phyloP scores from a whole-genome alignment of 2,888 invertebrate species.

The Aquatica leii region DNA sequence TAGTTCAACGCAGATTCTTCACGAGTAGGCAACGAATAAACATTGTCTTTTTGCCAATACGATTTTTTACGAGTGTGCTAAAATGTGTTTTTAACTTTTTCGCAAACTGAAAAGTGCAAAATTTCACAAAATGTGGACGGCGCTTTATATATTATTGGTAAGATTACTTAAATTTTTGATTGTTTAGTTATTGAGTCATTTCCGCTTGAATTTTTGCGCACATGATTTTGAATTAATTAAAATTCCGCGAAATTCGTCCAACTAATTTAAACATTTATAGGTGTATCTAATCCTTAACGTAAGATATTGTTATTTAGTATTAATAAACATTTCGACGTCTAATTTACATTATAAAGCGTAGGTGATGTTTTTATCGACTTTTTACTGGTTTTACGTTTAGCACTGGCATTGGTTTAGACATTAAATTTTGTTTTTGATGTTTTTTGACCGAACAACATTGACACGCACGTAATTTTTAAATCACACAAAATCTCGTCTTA shows the following conservation, averaged over 20 bases:
- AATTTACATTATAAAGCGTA: slow-evolving; percentile 18
- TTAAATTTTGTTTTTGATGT: too few species aligned
- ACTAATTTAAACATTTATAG: slow-evolving; percentile 6
- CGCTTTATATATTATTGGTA: slow-evolving; percentile 22
- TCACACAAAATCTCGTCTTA: too few species aligned
- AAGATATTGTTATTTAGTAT: slow-evolving; percentile 17
- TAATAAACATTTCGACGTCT: slow-evolving; percentile 17
- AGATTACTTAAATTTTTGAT: slow-evolving; percentile 13
- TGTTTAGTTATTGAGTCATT: slow-evolving; percentile 11
- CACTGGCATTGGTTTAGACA: slow-evolving; percentile 1
- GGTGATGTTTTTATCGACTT: slow-evolving; percentile 9
- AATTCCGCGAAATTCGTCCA: not conserved
- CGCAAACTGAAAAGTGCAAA: slow-evolving; percentile 3
- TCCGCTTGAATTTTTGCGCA: slow-evolving; percentile 16
- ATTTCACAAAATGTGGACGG: slow-evolving; percentile 17
- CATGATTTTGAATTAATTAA: not conserved
- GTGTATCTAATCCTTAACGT: not conserved
- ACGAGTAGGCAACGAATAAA: slow-evolving; percentile 24
- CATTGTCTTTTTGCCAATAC: not conserved
- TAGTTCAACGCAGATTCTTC: slow-evolving; percentile 35
- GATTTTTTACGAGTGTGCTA: not conserved
- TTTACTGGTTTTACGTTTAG: slow-evolving; percentile 5
- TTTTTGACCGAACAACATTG: too few species aligned
- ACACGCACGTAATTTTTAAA: too few species aligned
- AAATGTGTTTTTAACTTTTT: slow-evolving; percentile 7